A percentile compares a stretch with the other conserved stretches of the same genome.
Conservation (phyloP, 2,113 vertebrate genomes). For the Semnornis frantzii region DNA sequence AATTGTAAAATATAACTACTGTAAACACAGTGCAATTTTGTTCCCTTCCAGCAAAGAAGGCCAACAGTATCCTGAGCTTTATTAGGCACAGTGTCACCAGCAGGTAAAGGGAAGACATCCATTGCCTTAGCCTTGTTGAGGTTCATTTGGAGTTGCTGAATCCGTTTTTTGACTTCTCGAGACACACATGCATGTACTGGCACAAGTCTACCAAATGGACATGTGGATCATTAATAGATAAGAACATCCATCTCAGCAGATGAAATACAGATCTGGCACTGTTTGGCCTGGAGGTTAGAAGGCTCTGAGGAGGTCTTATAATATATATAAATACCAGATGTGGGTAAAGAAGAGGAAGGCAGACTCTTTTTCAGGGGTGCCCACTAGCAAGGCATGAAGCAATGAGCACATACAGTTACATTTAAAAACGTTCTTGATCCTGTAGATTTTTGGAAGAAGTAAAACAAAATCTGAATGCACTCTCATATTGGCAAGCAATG, state of each 20-base stretch:
- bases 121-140: neutral
- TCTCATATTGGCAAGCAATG: neutral
- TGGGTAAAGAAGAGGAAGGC: neutral
- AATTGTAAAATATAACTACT: neutral
- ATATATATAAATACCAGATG: neutral
- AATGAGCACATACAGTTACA: neutral
- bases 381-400: neutral
- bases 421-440: neutral
- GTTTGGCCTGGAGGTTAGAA: neutral
- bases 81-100: neutral
- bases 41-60: neutral
- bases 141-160: neutral
- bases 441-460: neutral
- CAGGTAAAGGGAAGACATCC: neutral
- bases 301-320: neutral
- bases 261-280: neutral
- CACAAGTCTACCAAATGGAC: neutral
- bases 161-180: neutral
- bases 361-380: neutral
- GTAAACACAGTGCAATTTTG: neutral
- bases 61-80: neutral
- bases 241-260: neutral
- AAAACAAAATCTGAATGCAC: neutral
- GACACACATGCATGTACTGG: fast-evolving
- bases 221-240: fast-evolving